Percentiles rank a stretch among this genome's conserved stretches.
Evolutionary conservation across 2,888 invertebrate species (phyloP).

Genomic region (Abscondita cerata): DNA sequence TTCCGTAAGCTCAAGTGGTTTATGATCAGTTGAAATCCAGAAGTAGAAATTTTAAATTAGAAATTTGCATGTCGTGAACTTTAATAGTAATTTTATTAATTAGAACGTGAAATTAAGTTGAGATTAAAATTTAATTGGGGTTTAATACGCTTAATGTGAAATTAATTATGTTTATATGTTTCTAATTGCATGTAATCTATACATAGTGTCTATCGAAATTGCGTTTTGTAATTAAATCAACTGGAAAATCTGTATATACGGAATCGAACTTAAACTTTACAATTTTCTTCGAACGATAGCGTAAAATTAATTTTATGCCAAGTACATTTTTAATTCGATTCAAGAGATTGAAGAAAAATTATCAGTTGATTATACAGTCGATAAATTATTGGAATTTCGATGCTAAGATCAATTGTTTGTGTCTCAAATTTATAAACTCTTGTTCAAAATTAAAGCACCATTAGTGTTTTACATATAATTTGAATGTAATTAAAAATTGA

Average conservation of each 20-base stretch:
- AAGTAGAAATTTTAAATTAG: background rate
- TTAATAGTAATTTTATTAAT: conserved; percentile 24
- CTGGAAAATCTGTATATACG: conserved; percentile 9
- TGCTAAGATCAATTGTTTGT: no score
- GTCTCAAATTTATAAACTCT: no score
- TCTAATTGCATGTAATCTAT: conserved; percentile 21
- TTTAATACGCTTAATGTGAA: conserved; percentile 27
- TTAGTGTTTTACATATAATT: no score
- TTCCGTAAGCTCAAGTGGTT: conserved; percentile 13
- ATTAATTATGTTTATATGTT: conserved; percentile 28
- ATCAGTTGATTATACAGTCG: no score
- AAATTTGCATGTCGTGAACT: conserved; percentile 7
- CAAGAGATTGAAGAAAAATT: no score
- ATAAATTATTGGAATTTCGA: no score
- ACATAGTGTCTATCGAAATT: conserved; percentile 10
- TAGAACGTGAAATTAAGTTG: conserved; percentile 26
- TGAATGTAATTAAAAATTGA: no score
- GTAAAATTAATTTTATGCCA: conserved; percentile 5
- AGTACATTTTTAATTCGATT: background rate
- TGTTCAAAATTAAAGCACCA: no score
- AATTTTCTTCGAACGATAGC: conserved; percentile 15
- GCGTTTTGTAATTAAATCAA: conserved; percentile 7
- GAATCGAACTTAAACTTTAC: background rate
- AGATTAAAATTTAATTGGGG: conserved; percentile 29
- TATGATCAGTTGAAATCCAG: background rate